A percentile compares a stretch with the other conserved stretches of the same genome.
phyloP scores from a whole-genome alignment of 2,797 vertebrate genomes.

The Spatula versicolor region DNA sequence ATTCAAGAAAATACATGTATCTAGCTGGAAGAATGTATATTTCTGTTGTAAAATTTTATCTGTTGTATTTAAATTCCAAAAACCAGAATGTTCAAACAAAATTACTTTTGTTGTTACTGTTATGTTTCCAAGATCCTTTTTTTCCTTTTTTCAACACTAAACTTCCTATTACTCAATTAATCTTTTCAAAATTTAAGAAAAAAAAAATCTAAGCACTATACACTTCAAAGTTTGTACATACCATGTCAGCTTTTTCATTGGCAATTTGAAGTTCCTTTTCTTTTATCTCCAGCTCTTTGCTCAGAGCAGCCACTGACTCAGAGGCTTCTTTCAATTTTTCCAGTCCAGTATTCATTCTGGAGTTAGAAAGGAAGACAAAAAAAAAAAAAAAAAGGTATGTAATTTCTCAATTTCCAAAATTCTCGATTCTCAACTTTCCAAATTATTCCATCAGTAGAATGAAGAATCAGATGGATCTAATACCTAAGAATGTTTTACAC shows the following conservation, averaged over 20 bases:
- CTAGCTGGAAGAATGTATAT: not conserved
- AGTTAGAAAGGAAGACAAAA: slow-evolving; percentile 19
- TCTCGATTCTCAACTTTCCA: not conserved
- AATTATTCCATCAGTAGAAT: not conserved
- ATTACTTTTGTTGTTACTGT: rapidly evolving
- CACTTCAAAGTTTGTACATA: slow-evolving; percentile 53
- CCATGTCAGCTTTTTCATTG: slow-evolving; percentile 93
- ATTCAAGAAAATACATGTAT: not conserved
- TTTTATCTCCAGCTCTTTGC: slow-evolving; percentile 91
- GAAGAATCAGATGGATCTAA: not conserved
- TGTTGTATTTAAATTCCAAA: not conserved
- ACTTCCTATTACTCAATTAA: not conserved
- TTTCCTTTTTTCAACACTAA: not conserved
- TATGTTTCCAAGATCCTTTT: not conserved
- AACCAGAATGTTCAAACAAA: not conserved
- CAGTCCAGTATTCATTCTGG: slow-evolving; percentile 93
- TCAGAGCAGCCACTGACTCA: slow-evolving; percentile 89
- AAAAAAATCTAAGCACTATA: not conserved
- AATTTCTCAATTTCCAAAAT: not conserved
- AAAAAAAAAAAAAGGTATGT: not conserved
- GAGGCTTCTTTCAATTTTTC: slow-evolving; percentile 95
- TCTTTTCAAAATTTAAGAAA: not conserved
- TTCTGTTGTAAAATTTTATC: not conserved
- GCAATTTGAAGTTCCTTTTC: slow-evolving; percentile 93
- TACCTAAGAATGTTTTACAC: not conserved